Base-by-base conservation (phyloP, 1,140 invertebrate genomes). In the Macrobrachium nipponense region DNA sequence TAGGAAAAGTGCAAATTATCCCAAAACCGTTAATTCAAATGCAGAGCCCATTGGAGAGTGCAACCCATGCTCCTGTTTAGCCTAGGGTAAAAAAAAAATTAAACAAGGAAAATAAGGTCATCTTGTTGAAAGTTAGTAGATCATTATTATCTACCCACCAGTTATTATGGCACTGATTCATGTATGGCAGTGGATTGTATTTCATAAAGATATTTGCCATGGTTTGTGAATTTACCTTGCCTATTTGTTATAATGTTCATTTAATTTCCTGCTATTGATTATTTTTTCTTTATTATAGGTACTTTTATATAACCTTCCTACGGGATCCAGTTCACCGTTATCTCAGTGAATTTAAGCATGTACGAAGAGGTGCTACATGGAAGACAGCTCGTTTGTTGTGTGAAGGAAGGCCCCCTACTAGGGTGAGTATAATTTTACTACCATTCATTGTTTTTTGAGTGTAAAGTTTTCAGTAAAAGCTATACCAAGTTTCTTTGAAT, bases 311-410 rank as follows among this genome's bases (percentile, higher is more conserved):
- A 82, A 98, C 97, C 27, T 94, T 99, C 86, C 77, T 90, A 27
- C 80, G 89, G 86, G 96, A 99, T 90, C 98, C 98, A 15, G 94
- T 99, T 44, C 90, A 92, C 90, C 94, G 98, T 89, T 99, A 97
- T 92, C 92, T 99, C 88, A 98, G 96, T 86, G 98, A 99, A 92
- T 99, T 96, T 91, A 94, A 95, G 72, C 98, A 99, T 92, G 98
- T 99, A 59, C 95, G 97, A 90, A 94, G 98, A 51, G 98, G 98
- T 59, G 98, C 98, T 73, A 99, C 98, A n/a, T 99, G 98, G 98
- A 93, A 93, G 87, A 92, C 91, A 68, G 95, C 97, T 27, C 92
- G 96, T 15, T 97, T 98, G 91, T 95, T 95, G 93, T 98, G 97
- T 91, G 94, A 95, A 89, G 98, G 98, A 3, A 92, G 95, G 64